These are phyloP conservation scores for Rhadinocentrus ornatus DNA, from an alignment of 2,797 vertebrate genomes.

Conservation along the genomic window DNA sequence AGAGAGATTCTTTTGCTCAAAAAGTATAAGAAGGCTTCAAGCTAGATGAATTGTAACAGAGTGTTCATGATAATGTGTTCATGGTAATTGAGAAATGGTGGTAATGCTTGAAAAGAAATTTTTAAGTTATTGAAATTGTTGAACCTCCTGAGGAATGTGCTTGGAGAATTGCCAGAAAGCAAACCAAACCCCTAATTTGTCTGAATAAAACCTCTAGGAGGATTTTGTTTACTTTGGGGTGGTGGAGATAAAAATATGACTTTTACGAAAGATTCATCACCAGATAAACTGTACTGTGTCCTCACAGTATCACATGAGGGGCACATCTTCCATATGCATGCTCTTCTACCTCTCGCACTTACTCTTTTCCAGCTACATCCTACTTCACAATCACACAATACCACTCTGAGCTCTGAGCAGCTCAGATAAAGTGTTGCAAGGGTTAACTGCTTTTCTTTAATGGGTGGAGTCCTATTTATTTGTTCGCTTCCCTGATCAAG, in stretches of 20 bases:
- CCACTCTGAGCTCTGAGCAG: constrained; percentile 5
- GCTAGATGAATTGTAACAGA: background rate
- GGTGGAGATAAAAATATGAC: background rate
- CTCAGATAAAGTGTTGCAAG: constrained; percentile 12
- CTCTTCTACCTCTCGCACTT: background rate
- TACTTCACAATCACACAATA: background rate
- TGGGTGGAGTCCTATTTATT: constrained; percentile 57
- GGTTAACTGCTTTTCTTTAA: constrained; percentile 46
- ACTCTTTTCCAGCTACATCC: constrained; percentile 2
- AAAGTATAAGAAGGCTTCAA: background rate
- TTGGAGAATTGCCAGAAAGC: background rate
- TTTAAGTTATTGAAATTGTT: background rate
- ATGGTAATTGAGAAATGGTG: background rate
- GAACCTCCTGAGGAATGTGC: background rate
- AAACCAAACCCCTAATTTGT: background rate
- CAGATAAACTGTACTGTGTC: background rate
- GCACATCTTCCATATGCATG: background rate
- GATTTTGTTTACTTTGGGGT: background rate
- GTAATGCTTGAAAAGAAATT: background rate
- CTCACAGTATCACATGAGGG: too few relatives aligned
- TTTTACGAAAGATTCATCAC: background rate
- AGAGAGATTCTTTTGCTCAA: background rate
- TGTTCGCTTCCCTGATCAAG: constrained; percentile 54
- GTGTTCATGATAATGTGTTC: background rate
- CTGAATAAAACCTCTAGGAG: background rate